Base-by-base conservation (phyloP, 1,140 invertebrate species). In the Diabrotica undecimpunctata region DNA sequence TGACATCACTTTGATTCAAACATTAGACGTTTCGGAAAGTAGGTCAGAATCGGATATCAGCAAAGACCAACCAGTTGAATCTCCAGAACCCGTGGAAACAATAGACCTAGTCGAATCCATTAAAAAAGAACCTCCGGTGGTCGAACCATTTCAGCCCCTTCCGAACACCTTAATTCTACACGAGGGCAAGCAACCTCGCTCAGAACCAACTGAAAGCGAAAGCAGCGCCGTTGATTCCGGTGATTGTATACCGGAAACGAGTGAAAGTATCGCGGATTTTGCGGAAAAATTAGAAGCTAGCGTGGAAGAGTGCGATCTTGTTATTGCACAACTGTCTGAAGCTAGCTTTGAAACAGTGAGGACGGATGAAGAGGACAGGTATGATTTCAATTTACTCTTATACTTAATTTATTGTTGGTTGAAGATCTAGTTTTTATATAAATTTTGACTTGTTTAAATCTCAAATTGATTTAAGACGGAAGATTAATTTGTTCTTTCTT, bases 261-360 rank as follows among this genome's bases (percentile, higher is more conserved):
- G 60, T 38, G 68, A 62, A 10, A 72, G 67, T 58, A 62, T 69
- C 36, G 70, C 69, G 58, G 75, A 72, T 36, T 69, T 64, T 12
- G 71, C 70, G 14, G 75, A 77, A 58, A 79, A 78, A 64, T 65
- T 79, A 38, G 74, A 78, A 63, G 75, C 72, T 7, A 78, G 72
- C 66, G 76, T 79, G n/a, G 76, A 78, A 62, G 76, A 78, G 69
- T 78, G 76, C 3, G 78, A 79, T 65, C 65, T 78, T 53, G 77
- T 77, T 25, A 69, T 75, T 54, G 69, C 75, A 3, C 72, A 75
- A 52, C 54, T 76, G 12, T 66, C 68, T 9, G 70, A 74, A 59
- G 67, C 61, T 25, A 73, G 71, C 57, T 75, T 75, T 64, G 69
- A 69, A 41, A 68, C 57, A 64, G 70, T 71, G 10, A 69, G 66